Conservation (phyloP, 2,113 vertebrate species). For the Chascanopsetta lugubris region DNA sequence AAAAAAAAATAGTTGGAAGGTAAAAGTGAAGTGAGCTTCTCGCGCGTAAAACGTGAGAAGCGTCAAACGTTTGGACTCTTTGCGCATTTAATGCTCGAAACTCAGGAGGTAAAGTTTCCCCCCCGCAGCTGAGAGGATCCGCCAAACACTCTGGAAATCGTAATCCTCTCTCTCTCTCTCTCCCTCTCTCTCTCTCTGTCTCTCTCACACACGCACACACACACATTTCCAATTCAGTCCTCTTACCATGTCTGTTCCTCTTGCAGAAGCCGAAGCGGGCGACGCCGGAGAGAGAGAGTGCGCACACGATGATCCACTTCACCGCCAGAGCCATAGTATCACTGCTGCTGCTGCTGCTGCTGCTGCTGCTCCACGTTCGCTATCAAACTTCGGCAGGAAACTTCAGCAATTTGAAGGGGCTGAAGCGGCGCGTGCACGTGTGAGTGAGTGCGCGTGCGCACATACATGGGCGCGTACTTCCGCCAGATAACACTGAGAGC, state of each 20-base stretch:
- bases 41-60: not conserved
- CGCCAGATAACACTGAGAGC: constrained; percentile 47
- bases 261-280: constrained; percentile 21
- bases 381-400: constrained; percentile 41
- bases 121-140: not conserved
- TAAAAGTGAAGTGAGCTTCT: not conserved
- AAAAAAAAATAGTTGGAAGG: too few species aligned
- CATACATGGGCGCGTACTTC: constrained; percentile 62
- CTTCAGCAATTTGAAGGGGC: constrained; percentile 49
- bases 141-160: not conserved
- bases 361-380: constrained; percentile 31
- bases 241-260: constrained; percentile 54
- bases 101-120: not conserved
- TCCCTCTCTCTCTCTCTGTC: too few species aligned
- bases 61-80: not conserved
- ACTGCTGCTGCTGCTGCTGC: constrained; percentile 40
- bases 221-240: not conserved
- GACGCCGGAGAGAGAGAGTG: constrained; percentile 22
- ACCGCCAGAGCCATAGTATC: constrained; percentile 48
- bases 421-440: constrained; percentile 19
- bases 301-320: constrained; percentile 56
- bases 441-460: not conserved
- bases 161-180: too few species aligned
- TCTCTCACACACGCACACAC: too few species aligned
- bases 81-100: constrained; percentile 46